These are phyloP conservation scores for Notospermus geniculatus DNA, from an alignment of 1,140 invertebrate species.

Conservation along the genomic window DNA sequence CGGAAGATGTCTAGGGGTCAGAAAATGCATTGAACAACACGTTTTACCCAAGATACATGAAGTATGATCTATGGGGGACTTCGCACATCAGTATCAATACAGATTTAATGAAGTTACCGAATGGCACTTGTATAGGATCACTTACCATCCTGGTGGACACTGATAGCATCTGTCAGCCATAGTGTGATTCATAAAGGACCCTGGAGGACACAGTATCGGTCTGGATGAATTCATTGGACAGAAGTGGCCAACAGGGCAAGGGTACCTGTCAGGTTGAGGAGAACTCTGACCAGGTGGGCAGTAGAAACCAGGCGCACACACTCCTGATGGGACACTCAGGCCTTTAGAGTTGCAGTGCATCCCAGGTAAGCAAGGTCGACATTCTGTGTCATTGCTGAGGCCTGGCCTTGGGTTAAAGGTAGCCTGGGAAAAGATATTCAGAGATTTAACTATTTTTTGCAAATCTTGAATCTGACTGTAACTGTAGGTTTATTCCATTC, in stretches of 20 bases:
- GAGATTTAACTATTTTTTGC: too few relatives aligned
- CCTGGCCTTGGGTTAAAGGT: constrained; percentile 43
- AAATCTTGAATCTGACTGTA: too few relatives aligned
- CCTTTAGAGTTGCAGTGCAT: constrained; percentile 41
- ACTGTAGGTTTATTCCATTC: too few relatives aligned
- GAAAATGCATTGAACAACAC: too few relatives aligned
- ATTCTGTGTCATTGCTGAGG: constrained; percentile 27
- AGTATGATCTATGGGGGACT: too few relatives aligned
- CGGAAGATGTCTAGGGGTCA: too few relatives aligned
- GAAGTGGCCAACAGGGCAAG: constrained; percentile 38
- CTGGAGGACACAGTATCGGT: constrained; percentile 42
- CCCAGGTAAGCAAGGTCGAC: constrained; percentile 37
- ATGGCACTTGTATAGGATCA: too few relatives aligned
- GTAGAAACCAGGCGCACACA: constrained; percentile 42
- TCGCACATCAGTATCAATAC: too few relatives aligned
- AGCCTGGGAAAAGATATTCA: constrained; percentile 37
- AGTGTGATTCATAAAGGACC: constrained; percentile 50
- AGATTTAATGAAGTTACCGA: too few relatives aligned
- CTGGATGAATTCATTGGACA: constrained; percentile 37
- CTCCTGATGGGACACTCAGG: constrained; percentile 38
- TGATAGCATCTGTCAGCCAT: constrained; percentile 37
- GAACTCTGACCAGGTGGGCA: constrained; percentile 43
- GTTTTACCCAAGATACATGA: too few relatives aligned
- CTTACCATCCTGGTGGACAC: constrained; percentile 44
- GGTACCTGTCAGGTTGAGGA: constrained; percentile 31